These are phyloP conservation scores for Gymnocephalus cernua DNA, from an alignment of 2,113 vertebrate species.

Conservation along the genomic window DNA sequence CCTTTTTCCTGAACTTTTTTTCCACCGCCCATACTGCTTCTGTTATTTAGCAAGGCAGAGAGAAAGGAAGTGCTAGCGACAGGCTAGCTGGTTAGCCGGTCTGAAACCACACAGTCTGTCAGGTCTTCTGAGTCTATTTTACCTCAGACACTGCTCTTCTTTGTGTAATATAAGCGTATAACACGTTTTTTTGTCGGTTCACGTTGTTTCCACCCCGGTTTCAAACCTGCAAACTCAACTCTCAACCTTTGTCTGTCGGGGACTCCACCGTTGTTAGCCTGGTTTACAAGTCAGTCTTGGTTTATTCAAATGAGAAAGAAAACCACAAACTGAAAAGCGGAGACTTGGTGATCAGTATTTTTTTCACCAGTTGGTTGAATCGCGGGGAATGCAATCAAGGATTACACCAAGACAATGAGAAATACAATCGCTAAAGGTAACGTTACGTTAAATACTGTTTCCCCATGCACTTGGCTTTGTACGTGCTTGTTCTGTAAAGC, in stretches of 20 bases:
- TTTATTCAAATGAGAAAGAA: conserved; percentile 14
- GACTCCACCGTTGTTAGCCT: conserved; percentile 51
- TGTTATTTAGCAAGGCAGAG: conserved; percentile 56
- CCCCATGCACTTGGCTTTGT: background rate
- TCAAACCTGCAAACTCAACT: conserved; percentile 36
- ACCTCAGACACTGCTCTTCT: background rate
- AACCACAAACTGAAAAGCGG: conserved; percentile 3
- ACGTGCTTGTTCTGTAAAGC: background rate
- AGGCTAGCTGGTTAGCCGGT: conserved; percentile 77
- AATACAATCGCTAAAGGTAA: conserved; percentile 71
- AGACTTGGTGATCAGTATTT: background rate
- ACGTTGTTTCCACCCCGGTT: conserved; percentile 18
- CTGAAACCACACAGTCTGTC: conserved; percentile 21
- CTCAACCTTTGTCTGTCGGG: conserved; percentile 68
- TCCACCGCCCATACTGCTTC: conserved; percentile 56
- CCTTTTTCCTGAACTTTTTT: conserved; percentile 78
- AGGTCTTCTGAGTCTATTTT: background rate
- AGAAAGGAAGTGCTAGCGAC: conserved; percentile 79
- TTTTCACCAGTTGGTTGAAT: conserved; percentile 13
- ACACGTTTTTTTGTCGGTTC: conserved; percentile 4
- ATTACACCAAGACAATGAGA: conserved; percentile 73
- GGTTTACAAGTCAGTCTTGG: conserved; percentile 2
- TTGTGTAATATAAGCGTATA: conserved; percentile 1
- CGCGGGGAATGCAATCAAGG: conserved; percentile 50
- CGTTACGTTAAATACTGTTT: conserved; percentile 21